These are phyloP conservation scores for Sepiola atlantica DNA, from an alignment of 2,888 invertebrate genomes.

Conservation along the genomic window DNA sequence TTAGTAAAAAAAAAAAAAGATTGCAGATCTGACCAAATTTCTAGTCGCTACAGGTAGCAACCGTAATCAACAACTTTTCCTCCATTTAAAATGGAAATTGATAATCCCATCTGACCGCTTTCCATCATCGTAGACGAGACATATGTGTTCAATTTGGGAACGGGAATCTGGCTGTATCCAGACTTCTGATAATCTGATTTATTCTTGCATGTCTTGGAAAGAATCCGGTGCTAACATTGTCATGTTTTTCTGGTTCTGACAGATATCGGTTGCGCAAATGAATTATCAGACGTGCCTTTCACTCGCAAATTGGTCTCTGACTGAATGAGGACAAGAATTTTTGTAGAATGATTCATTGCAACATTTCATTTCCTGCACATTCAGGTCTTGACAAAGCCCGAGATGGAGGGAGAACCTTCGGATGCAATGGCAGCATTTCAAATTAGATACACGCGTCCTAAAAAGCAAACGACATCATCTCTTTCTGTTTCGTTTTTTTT, in stretches of 20 bases:
- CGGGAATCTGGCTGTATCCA: no score
- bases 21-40: no score
- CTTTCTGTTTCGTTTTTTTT: no score
- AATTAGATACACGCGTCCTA: neutral
- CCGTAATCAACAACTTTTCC: no score
- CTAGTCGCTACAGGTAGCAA: no score
- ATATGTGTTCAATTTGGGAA: no score
- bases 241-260: neutral
- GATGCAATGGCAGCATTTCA: constrained; percentile 14
- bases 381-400: neutral
- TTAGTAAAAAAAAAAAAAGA: no score
- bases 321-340: neutral
- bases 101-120: no score
- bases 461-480: neutral
- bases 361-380: constrained; percentile 1
- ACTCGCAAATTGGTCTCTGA: neutral
- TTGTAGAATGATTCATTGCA: neutral
- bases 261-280: neutral
- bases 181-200: no score
- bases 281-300: neutral
- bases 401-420: neutral
- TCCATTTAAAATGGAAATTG: no score
- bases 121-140: no score
- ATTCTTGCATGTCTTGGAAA: no score
- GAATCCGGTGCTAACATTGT: neutral